Percentiles rank a stretch among this genome's conserved stretches.
Conservation (phyloP, 2,113 vertebrate species). For the Trachemys scripta region DNA sequence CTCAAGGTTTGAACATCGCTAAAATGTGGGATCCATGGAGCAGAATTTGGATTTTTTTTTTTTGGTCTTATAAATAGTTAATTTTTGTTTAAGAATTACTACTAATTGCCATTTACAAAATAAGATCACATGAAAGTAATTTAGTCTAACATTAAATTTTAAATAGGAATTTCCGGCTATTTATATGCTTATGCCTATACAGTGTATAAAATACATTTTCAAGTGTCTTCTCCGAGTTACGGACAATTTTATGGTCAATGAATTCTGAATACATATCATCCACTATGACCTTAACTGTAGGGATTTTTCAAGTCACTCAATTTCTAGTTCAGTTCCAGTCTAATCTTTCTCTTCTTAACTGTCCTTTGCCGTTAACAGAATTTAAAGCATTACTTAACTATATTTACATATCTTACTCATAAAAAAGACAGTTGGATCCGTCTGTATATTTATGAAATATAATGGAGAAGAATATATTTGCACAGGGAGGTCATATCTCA, state of each 20-base stretch:
- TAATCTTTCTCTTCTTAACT: not conserved
- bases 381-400: conserved; percentile 22
- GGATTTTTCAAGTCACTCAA: not conserved
- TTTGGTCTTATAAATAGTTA: not conserved
- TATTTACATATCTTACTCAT: conserved; percentile 5
- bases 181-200: not conserved
- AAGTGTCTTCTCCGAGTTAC: not conserved
- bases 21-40: not conserved
- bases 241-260: not conserved
- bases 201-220: not conserved
- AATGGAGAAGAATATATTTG: not conserved
- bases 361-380: conserved; percentile 15
- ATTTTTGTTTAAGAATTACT: not conserved
- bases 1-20: not conserved
- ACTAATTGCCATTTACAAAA: not conserved
- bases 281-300: not conserved
- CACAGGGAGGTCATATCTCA: not conserved
- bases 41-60: not conserved
- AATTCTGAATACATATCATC: not conserved
- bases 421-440: not conserved
- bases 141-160: not conserved
- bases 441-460: conserved; percentile 14
- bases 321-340: not conserved
- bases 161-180: not conserved
- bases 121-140: not conserved